Evolutionary conservation across 2,888 invertebrate species (phyloP).

Genomic region (Lochmaea crataegi): DNA sequence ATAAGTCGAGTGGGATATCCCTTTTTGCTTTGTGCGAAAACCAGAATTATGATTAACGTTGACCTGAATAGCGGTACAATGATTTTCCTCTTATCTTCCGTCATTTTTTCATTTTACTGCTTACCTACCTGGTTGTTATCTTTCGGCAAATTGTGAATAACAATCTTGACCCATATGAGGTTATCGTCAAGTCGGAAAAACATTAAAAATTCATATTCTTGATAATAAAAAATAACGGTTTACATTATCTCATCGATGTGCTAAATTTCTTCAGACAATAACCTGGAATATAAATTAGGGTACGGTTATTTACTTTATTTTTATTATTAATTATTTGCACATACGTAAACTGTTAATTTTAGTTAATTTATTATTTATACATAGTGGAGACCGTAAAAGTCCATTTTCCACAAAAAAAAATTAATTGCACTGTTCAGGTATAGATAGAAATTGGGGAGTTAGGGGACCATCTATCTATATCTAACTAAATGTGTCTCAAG

Average conservation of each 20-base stretch:
- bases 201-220: constrained; percentile 24
- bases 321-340: constrained; percentile 12
- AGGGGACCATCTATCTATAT: no score
- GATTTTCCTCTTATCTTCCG: constrained; percentile 17
- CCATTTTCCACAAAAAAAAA: no score
- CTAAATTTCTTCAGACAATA: constrained; percentile 22
- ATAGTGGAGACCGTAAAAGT: no score
- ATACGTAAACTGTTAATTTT: constrained; percentile 19
- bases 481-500: no score
- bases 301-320: constrained; percentile 18
- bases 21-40: constrained; percentile 5
- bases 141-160: constrained; percentile 24
- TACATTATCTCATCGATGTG: constrained; percentile 18
- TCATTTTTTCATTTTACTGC: constrained; percentile 19
- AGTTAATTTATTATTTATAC: background rate
- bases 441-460: no score
- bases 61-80: background rate
- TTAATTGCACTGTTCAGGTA: no score
- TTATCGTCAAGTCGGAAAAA: constrained; percentile 19
- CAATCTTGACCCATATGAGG: constrained; percentile 29
- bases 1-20: background rate
- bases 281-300: constrained; percentile 11
- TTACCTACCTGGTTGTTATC: constrained; percentile 20
- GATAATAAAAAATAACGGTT: constrained; percentile 27
- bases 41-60: background rate